Evolutionary conservation across 2,888 invertebrate genomes (phyloP).

Genomic region (Tanaodytes sp.): DNA sequence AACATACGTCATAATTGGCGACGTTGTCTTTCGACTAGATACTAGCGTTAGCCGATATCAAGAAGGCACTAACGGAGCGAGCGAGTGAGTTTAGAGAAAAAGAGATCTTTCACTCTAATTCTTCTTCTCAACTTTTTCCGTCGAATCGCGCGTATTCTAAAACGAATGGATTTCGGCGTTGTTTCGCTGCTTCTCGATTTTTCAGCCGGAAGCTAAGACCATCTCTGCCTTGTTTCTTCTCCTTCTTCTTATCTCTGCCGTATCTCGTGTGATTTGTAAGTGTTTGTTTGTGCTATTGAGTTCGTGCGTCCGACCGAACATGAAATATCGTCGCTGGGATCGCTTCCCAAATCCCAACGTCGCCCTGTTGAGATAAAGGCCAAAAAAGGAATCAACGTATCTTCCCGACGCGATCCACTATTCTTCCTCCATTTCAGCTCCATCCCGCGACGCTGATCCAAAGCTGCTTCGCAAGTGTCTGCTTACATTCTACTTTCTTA

Average conservation of each 20-base stretch:
- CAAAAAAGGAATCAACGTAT: conserved; percentile 30
- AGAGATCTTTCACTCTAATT: conserved; percentile 53
- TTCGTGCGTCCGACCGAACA: conserved; percentile 43
- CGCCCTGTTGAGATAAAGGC: conserved; percentile 26
- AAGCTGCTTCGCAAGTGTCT: no score
- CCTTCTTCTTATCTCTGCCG: conserved; percentile 8
- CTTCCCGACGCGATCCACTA: conserved; percentile 13
- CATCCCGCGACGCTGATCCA: no score
- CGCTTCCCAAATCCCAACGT: conserved; percentile 28
- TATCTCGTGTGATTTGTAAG: conserved; percentile 9
- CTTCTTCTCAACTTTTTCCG: conserved; percentile 50
- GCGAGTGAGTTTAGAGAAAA: conserved; percentile 56
- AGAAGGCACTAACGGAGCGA: conserved; percentile 57
- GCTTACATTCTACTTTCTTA: no score
- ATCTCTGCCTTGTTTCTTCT: conserved; percentile 19
- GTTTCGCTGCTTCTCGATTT: conserved; percentile 51
- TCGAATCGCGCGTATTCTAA: conserved; percentile 50
- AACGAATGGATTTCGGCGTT: conserved; percentile 49
- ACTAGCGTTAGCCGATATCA: conserved; percentile 55
- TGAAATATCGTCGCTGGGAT: conserved; percentile 36
- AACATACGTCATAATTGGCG: conserved; percentile 27
- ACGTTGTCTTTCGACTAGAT: conserved; percentile 42
- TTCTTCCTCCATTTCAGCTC: no score
- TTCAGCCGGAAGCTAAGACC: conserved; percentile 44
- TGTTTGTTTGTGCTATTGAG: conserved; percentile 43